Percentiles rank a stretch among this genome's conserved stretches.
These are phyloP conservation scores for Phenganax marumi DNA, from an alignment of 92 coral and sea anemone species.

Conservation along the genomic window DNA sequence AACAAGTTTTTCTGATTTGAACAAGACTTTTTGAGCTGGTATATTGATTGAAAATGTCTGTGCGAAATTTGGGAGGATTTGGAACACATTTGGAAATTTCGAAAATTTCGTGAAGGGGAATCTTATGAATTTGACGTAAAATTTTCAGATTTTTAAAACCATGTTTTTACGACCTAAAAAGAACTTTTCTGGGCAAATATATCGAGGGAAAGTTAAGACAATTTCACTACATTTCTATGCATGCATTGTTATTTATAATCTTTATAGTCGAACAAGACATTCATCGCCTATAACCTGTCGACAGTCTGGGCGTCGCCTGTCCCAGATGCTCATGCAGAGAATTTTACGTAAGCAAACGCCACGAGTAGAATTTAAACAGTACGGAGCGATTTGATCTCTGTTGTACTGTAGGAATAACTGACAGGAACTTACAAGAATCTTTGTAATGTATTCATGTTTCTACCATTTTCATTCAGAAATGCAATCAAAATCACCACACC, in stretches of 20 bases:
- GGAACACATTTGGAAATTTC: neutral
- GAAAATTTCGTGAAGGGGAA: no score
- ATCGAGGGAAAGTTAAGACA: no score
- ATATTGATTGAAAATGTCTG: no score
- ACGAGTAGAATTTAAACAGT: neutral
- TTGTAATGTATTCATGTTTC: no score
- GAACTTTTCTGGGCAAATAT: no score
- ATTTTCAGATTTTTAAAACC: no score
- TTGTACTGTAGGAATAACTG: no score
- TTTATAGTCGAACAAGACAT: conserved; percentile 77
- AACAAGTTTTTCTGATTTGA: neutral
- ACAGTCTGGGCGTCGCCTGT: conserved; percentile 95
- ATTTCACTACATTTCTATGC: neutral
- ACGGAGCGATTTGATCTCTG: no score
- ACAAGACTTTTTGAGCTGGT: neutral
- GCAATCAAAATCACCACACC: conserved; percentile 87
- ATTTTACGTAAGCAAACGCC: conserved; percentile 55
- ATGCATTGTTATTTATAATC: neutral
- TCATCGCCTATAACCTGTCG: conserved; percentile 71
- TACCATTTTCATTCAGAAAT: conserved; percentile 44
- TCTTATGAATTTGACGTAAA: no score
- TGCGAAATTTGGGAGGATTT: no score
- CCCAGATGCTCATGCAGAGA: conserved; percentile 63
- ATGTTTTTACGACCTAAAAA: no score
- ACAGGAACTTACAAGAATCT: no score